phyloP scores from a whole-genome alignment of 1,140 invertebrate genomes.

The Leptinotarsa lineolata region DNA sequence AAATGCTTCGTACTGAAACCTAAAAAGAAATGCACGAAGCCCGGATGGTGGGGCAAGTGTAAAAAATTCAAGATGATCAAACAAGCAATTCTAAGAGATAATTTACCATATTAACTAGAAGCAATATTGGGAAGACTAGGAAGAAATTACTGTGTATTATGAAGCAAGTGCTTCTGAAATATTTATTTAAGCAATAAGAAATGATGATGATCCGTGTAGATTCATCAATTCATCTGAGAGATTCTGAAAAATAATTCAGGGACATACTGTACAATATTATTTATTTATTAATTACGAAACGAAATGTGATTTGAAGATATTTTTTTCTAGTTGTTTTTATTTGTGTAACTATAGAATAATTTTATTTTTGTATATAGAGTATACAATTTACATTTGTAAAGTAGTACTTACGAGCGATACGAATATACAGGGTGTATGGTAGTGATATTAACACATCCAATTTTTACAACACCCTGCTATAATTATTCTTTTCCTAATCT shows the following conservation, averaged over 20 bases:
- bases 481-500: background rate
- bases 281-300: conserved; percentile 5
- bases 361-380: conserved; percentile 18
- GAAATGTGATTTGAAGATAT: conserved; percentile 6
- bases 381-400: conserved; percentile 13
- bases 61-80: conserved; percentile 69
- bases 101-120: conserved; percentile 65
- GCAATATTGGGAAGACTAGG: conserved; percentile 12
- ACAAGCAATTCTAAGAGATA: conserved; percentile 76
- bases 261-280: background rate
- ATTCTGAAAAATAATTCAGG: background rate
- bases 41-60: conserved; percentile 85
- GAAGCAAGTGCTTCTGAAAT: background rate
- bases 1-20: conserved; percentile 88
- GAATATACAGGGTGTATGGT: background rate
- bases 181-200: background rate
- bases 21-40: conserved; percentile 73
- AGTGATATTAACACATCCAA: background rate
- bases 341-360: conserved; percentile 10
- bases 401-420: conserved; percentile 10
- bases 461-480: background rate
- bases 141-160: conserved; percentile 1
- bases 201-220: background rate
- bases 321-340: conserved; percentile 8
- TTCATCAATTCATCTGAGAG: background rate